Evolutionary conservation across 2,888 invertebrate species (phyloP), one percentile per base, ranked within the genome.

Genomic region (Megalurothrips usitatus): DNA sequence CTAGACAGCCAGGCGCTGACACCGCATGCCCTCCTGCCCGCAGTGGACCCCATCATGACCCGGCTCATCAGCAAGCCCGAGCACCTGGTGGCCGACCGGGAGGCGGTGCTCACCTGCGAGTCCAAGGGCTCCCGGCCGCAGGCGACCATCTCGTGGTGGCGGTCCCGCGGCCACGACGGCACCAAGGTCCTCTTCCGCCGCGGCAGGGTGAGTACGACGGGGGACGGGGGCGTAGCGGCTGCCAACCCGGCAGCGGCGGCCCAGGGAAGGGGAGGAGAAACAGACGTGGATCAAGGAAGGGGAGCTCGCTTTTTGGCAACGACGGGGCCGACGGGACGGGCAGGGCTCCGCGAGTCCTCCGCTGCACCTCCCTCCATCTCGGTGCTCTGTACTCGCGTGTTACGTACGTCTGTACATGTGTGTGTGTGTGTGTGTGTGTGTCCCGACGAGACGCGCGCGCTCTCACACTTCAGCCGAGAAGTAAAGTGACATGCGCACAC

Each of bases 51-150:
- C 58, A 90, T 92, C 83, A 90, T 91, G 84, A 95, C 95, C 84
- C 90, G 91, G 86, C 93, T 96, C 85, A 88, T 92, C 84, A 91
- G 92, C 85, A 96, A 95, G 87, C 94, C 94, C 81, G 89, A 89
- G 85, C 91, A 93, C 85, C 89, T 96, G 88, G 92, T 94, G 82
- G 94, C 96, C 14, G 93, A 93, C 85, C 91, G 92, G 86, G 92
- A 93, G 85, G 94, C 95, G 86, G 92, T 92, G 85, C 89, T 96
- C 84, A 91, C 92, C 82, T 97, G 96, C 88, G 92, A 93, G 86
- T 93, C 94, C 80, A 91, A 92, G 84, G 96, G 96, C 79, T 96
- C 96, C 82, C 91, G 96, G 85, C 96, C 96, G 47, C 92, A 93
- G 84, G 96, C 96, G 52, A 91, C 92, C 84, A 92, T 96, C 85